Evolutionary conservation across 2,113 vertebrate species (phyloP).

Genomic region (Barbus barbus): DNA sequence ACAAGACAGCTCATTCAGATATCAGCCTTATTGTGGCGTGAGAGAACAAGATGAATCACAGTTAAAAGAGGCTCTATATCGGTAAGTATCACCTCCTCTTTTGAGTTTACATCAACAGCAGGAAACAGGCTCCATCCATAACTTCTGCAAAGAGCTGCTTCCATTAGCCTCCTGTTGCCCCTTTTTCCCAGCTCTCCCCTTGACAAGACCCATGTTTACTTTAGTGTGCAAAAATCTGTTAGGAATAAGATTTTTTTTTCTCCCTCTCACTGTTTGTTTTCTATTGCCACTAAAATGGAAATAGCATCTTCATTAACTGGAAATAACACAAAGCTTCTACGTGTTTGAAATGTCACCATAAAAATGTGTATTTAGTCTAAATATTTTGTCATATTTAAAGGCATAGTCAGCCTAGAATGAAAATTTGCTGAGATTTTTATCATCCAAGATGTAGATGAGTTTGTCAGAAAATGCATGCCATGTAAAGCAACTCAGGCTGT

Average conservation of each 20-base stretch:
- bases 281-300: neutral
- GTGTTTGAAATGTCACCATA: neutral
- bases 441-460: no score
- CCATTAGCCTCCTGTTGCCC: neutral
- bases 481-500: neutral
- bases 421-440: no score
- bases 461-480: neutral
- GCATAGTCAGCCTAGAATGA: no score
- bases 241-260: neutral
- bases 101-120: slow-evolving; percentile 52
- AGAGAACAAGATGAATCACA: slow-evolving; percentile 62
- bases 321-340: neutral
- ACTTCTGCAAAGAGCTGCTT: slow-evolving; percentile 39
- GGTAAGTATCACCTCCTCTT: slow-evolving; percentile 46
- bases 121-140: slow-evolving; percentile 48
- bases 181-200: neutral
- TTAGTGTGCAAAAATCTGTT: slow-evolving; percentile 23
- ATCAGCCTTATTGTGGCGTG: slow-evolving; percentile 52
- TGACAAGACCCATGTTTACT: slow-evolving; percentile 33
- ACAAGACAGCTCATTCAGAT: slow-evolving; percentile 49
- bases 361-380: neutral
- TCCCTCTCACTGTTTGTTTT: neutral
- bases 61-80: slow-evolving; percentile 33
- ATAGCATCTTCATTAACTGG: neutral
- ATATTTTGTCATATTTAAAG: neutral